Percentiles rank a stretch among this genome's conserved stretches.
phyloP scores from a whole-genome alignment of 2,797 vertebrate species.

The Amphiprion clarkii region DNA sequence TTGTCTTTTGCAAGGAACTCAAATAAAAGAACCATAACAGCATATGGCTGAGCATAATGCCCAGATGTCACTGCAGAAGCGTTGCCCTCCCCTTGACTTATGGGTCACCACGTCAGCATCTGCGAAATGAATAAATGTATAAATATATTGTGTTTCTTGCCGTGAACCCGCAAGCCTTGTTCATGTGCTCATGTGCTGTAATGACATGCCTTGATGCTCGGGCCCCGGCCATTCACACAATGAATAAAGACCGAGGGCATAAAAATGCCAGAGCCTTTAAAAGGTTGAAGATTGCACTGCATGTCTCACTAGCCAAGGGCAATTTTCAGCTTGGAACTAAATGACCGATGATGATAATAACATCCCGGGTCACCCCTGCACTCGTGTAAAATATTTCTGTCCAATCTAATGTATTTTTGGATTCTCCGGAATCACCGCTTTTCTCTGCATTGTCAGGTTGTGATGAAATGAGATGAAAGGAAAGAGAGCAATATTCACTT shows the following conservation, averaged over 20 bases:
- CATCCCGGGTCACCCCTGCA: slow-evolving; percentile 52
- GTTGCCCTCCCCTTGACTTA: slow-evolving; percentile 55
- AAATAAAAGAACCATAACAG: slow-evolving; percentile 41
- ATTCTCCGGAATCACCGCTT: slow-evolving; percentile 53
- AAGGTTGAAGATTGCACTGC: slow-evolving; percentile 59
- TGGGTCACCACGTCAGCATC: slow-evolving; percentile 57
- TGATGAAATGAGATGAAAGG: slow-evolving; percentile 60
- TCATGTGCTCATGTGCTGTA: slow-evolving; percentile 48
- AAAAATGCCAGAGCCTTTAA: slow-evolving; percentile 64
- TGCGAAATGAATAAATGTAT: slow-evolving; percentile 65
- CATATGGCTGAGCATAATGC: slow-evolving; percentile 56
- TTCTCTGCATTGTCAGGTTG: slow-evolving; percentile 23
- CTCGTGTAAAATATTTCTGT: slow-evolving; percentile 55
- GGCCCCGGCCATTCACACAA: slow-evolving; percentile 6
- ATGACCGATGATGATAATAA: slow-evolving; percentile 77
- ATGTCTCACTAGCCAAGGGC: slow-evolving; percentile 66
- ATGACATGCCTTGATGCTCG: slow-evolving; percentile 31
- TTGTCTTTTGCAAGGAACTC: slow-evolving; percentile 15
- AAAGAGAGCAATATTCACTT: slow-evolving; percentile 64
- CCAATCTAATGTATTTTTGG: slow-evolving; percentile 64
- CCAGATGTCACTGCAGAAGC: slow-evolving; percentile 55
- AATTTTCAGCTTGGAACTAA: slow-evolving; percentile 62
- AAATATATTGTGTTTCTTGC: slow-evolving; percentile 20
- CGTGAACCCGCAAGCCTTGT: slow-evolving; percentile 30
- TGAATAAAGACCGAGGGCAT: slow-evolving; percentile 45